Percentiles rank a stretch among this genome's conserved stretches.
Evolutionary conservation across 2,888 invertebrate genomes (phyloP).

Genomic region (Chaetogeoica ovagalla): DNA sequence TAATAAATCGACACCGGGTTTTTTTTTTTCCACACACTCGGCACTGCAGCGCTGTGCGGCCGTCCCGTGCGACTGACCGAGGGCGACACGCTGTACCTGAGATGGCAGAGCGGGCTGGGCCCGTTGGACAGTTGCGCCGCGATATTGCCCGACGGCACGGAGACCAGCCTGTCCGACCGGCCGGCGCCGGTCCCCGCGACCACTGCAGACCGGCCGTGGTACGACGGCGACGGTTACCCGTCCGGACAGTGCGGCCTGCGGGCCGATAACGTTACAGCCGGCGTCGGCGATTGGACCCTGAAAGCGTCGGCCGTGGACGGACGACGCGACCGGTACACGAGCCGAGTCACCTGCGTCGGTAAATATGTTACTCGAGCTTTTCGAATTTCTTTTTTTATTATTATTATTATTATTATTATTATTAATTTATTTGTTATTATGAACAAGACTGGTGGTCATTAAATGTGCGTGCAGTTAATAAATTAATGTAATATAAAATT

Average conservation of each 20-base stretch:
- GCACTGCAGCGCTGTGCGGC: constrained; percentile 31
- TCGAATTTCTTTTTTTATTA: too few species aligned
- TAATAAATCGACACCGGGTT: too few species aligned
- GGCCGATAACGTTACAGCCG: constrained; percentile 33
- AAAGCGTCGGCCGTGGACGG: constrained; percentile 33
- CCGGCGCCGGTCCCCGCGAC: neutral
- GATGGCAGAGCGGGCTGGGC: constrained; percentile 45
- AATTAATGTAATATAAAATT: too few species aligned
- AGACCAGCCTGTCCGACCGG: constrained; percentile 12
- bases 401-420: too few species aligned
- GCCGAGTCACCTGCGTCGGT: constrained; percentile 37
- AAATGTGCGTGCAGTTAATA: too few species aligned
- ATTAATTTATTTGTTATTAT: too few species aligned
- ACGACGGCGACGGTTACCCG: constrained; percentile 44
- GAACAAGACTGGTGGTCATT: too few species aligned
- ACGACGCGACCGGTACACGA: constrained; percentile 28
- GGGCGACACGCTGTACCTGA: constrained; percentile 49
- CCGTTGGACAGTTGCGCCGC: constrained; percentile 24
- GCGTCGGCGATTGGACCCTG: constrained; percentile 36
- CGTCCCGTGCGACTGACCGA: constrained; percentile 48
- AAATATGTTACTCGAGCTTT: neutral
- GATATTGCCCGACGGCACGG: constrained; percentile 32
- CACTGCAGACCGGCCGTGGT: neutral
- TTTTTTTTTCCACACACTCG: neutral
- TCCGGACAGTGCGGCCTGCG: constrained; percentile 45